These are phyloP conservation scores for Fabriciana adippe DNA, from an alignment of 2,888 invertebrate genomes.

Conservation along the genomic window DNA sequence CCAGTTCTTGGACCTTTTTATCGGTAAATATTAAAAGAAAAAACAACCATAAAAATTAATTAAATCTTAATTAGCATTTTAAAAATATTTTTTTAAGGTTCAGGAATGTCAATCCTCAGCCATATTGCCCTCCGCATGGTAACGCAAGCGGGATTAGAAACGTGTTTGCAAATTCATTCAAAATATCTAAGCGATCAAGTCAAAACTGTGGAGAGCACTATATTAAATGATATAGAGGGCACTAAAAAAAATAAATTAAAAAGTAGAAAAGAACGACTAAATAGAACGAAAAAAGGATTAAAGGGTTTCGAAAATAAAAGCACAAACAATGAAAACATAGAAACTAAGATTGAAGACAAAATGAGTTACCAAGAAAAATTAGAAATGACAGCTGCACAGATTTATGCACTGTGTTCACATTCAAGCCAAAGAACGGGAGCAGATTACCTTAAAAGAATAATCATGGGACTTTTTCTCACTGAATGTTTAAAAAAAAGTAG, in stretches of 20 bases:
- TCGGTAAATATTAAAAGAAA: slow-evolving; percentile 75
- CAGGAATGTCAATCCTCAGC: slow-evolving; percentile 91
- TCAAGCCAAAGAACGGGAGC: slow-evolving; percentile 81
- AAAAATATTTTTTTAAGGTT: slow-evolving; percentile 65
- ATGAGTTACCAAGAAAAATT: slow-evolving; percentile 61
- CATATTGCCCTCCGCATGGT: slow-evolving; percentile 88
- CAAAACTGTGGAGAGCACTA: slow-evolving; percentile 60
- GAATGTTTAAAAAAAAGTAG: slow-evolving; percentile 86
- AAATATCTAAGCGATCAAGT: slow-evolving; percentile 62
- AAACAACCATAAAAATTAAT: neutral
- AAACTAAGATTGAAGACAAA: slow-evolving; percentile 57
- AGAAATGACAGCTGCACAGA: slow-evolving; percentile 68
- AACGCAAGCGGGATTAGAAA: slow-evolving; percentile 84
- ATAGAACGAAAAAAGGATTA: slow-evolving; percentile 64
- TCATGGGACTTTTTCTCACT: slow-evolving; percentile 90
- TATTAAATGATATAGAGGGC: slow-evolving; percentile 69
- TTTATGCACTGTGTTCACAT: slow-evolving; percentile 86
- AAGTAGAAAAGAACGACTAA: slow-evolving; percentile 69
- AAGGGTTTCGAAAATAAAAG: slow-evolving; percentile 58
- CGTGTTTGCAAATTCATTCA: slow-evolving; percentile 72
- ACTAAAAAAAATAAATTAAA: slow-evolving; percentile 70
- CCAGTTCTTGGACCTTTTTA: slow-evolving; percentile 86
- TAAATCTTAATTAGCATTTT: neutral
- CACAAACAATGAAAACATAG: slow-evolving; percentile 54
- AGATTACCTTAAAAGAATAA: slow-evolving; percentile 88